These are phyloP conservation scores for Heliornis fulica DNA, from an alignment of 2,113 vertebrate species.

Conservation along the genomic window DNA sequence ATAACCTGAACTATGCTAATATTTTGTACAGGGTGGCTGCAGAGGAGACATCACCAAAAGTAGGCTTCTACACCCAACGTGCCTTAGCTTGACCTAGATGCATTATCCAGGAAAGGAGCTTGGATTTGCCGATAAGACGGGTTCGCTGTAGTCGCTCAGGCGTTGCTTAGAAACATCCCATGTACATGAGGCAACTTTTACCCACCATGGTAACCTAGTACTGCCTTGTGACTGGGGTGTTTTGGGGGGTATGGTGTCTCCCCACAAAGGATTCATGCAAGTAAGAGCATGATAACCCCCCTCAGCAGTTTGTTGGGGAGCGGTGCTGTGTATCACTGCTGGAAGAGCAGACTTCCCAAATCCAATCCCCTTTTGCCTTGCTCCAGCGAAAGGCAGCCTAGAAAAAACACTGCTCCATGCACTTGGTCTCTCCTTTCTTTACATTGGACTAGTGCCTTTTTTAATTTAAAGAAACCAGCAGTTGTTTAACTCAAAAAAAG, in stretches of 20 bases:
- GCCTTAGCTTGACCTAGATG: constrained; percentile 20
- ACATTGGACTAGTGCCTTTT: constrained; percentile 56
- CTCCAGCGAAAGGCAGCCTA: not conserved
- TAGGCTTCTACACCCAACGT: not conserved
- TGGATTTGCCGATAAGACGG: constrained; percentile 37
- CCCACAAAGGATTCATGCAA: not conserved
- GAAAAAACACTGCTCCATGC: not conserved
- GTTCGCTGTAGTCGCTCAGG: not conserved
- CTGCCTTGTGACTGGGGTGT: not conserved
- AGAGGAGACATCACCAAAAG: not conserved
- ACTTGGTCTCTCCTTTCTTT: constrained; percentile 41
- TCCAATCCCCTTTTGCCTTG: not conserved
- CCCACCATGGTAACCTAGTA: not conserved
- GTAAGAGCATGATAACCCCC: not conserved
- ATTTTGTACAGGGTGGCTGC: not conserved
- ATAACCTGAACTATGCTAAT: not conserved
- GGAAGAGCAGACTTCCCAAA: not conserved
- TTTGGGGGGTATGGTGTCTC: not conserved
- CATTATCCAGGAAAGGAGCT: constrained; percentile 1
- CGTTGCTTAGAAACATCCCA: constrained; percentile 31
- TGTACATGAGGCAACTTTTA: not conserved
- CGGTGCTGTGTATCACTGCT: not conserved
- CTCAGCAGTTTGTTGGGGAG: not conserved
- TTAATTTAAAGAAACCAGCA: constrained; percentile 55
- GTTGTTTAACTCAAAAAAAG: constrained; percentile 24